Evolutionary conservation across 2,797 vertebrate species (phyloP).

Genomic region (Labeo calbasu): DNA sequence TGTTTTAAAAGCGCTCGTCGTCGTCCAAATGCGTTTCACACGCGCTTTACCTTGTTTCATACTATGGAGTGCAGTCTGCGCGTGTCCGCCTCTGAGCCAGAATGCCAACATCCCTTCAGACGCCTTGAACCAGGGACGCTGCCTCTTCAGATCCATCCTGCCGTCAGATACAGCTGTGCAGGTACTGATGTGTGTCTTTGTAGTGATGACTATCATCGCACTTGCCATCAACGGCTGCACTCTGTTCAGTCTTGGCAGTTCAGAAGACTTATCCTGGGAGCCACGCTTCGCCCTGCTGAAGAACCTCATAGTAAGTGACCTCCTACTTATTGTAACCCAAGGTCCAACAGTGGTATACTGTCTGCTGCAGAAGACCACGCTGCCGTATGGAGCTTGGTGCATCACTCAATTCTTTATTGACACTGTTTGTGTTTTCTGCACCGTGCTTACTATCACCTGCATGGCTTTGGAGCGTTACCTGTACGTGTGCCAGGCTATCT

Average conservation of each 20-base stretch:
- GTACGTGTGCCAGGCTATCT: slow-evolving; percentile 71
- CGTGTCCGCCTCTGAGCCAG: neutral
- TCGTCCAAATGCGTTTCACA: neutral
- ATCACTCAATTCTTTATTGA: slow-evolving; percentile 65
- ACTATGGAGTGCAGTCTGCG: neutral
- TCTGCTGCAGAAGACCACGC: slow-evolving; percentile 59
- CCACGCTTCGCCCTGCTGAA: slow-evolving; percentile 66
- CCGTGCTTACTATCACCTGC: slow-evolving; percentile 69
- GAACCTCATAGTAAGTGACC: slow-evolving; percentile 69
- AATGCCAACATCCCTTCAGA: neutral
- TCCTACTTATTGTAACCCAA: slow-evolving; percentile 65
- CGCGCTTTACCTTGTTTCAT: neutral
- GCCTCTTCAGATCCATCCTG: slow-evolving; percentile 62
- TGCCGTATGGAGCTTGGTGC: slow-evolving; percentile 65
- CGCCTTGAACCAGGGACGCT: slow-evolving; percentile 27
- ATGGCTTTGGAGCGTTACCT: slow-evolving; percentile 76
- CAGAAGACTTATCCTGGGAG: slow-evolving; percentile 68
- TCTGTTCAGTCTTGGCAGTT: slow-evolving; percentile 54
- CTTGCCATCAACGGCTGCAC: slow-evolving; percentile 58
- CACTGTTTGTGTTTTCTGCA: slow-evolving; percentile 60
- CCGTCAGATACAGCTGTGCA: slow-evolving; percentile 41
- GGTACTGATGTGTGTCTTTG: slow-evolving; percentile 50
- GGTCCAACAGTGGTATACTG: slow-evolving; percentile 63
- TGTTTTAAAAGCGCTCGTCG: neutral
- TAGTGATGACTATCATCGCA: slow-evolving; percentile 60